These are phyloP conservation scores for Drosophila ohnishii DNA, from an alignment of 1,140 invertebrate genomes.

Conservation along the genomic window DNA sequence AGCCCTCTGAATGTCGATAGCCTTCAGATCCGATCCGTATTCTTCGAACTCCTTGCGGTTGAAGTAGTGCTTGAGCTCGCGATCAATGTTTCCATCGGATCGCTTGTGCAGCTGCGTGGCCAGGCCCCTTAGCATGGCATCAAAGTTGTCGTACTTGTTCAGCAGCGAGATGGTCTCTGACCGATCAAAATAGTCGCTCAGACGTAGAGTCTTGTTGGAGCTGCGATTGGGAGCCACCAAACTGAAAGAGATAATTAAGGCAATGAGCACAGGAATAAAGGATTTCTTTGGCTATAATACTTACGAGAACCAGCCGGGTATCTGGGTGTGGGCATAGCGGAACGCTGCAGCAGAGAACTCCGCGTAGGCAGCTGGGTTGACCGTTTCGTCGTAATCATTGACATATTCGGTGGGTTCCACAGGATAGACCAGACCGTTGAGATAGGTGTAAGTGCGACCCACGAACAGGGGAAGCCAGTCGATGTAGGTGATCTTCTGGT, in stretches of 20 bases:
- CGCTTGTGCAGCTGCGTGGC: constrained; percentile 87
- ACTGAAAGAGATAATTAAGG: constrained; percentile 82
- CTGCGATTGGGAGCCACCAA: constrained; percentile 86
- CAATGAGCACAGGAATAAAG: background rate
- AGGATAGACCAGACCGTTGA: constrained; percentile 86
- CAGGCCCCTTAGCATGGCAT: constrained; percentile 88
- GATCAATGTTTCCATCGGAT: constrained; percentile 88
- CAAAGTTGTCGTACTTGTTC: constrained; percentile 86
- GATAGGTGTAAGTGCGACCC: constrained; percentile 86
- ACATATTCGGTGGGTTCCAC: constrained; percentile 86
- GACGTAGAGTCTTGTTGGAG: constrained; percentile 85
- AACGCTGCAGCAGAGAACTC: constrained; percentile 93
- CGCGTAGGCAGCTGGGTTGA: constrained; percentile 91
- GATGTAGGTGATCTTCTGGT: constrained; percentile 93
- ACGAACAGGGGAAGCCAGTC: constrained; percentile 93
- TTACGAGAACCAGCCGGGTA: constrained; percentile 91
- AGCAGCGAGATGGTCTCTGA: constrained; percentile 83
- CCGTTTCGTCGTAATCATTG: constrained; percentile 92
- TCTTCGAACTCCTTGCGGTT: constrained; percentile 86
- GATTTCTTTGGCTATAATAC: constrained; percentile 39
- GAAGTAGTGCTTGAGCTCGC: constrained; percentile 90
- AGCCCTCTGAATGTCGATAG: constrained; percentile 93
- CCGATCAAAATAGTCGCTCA: constrained; percentile 90
- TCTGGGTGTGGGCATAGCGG: constrained; percentile 92
- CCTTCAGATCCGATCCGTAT: constrained; percentile 87